Evolutionary conservation across 2,113 vertebrate genomes (phyloP).

Genomic region (Orientallactaga bullata): DNA sequence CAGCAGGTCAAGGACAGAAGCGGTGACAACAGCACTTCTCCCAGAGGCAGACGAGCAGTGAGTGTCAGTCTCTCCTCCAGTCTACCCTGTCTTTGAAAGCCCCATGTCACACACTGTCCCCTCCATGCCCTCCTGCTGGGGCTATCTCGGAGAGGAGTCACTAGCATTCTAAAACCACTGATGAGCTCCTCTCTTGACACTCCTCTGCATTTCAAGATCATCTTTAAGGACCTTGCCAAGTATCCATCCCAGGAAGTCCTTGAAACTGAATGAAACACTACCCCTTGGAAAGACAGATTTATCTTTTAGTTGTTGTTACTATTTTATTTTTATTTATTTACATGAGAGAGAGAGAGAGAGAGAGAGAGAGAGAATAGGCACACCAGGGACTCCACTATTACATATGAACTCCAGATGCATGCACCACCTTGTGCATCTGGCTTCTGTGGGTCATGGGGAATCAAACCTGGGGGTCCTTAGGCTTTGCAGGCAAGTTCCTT

Average conservation of each 20-base stretch:
- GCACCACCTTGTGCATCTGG: too few relatives aligned
- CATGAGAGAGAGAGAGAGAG: too few relatives aligned
- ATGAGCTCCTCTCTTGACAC: neutral
- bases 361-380: too few relatives aligned
- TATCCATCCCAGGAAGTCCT: neutral
- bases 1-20: rapidly evolving
- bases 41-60: neutral
- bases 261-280: neutral
- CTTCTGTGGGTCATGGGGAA: too few relatives aligned
- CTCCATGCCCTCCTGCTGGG: too few relatives aligned
- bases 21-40: rapidly evolving
- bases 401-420: too few relatives aligned
- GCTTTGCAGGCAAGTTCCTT: too few relatives aligned
- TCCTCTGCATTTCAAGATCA: neutral
- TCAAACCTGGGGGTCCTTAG: too few relatives aligned
- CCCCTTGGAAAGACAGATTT: slow-evolving; percentile 10
- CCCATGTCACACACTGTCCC: rapidly evolving
- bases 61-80: neutral
- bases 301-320: too few relatives aligned
- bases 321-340: too few relatives aligned
- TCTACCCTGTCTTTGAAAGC: too few relatives aligned
- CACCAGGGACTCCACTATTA: too few relatives aligned
- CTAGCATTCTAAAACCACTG: neutral
- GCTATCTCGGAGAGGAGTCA: neutral
- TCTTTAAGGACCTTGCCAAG: neutral